These are phyloP conservation scores for Palythoa heliodiscus DNA, from an alignment of 92 coral and sea anemone genomes.

Conservation along the genomic window DNA sequence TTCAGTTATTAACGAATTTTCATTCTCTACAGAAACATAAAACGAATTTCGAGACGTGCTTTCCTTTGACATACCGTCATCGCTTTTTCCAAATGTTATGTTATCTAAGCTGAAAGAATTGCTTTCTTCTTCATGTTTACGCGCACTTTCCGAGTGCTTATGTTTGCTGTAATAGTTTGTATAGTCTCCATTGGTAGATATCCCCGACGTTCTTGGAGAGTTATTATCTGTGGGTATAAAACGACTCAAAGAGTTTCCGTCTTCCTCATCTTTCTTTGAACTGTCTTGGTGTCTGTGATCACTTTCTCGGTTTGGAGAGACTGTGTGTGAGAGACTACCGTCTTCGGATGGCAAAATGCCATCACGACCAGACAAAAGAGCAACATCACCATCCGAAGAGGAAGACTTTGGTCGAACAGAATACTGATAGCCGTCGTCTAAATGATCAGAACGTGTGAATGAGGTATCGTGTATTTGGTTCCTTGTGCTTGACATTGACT, in stretches of 20 bases:
- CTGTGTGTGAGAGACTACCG: neutral
- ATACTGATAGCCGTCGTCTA: neutral
- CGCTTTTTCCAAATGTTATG: neutral
- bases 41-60: neutral
- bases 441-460: neutral
- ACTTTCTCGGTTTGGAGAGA: neutral
- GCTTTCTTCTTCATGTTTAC: neutral
- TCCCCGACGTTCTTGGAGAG: neutral
- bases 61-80: neutral
- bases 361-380: neutral
- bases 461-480: neutral
- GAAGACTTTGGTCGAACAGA: neutral
- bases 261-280: neutral
- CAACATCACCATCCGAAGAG: neutral
- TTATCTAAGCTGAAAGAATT: neutral
- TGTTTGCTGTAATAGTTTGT: neutral
- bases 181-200: neutral
- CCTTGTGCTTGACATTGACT: neutral
- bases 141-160: neutral
- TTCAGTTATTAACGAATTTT: conserved; percentile 52
- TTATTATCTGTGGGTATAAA: conserved; percentile 9
- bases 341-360: neutral
- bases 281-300: neutral
- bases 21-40: conserved; percentile 59
- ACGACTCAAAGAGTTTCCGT: conserved; percentile 14